Conservation (phyloP, 2,797 vertebrate species). For the Malacoctenus gilli region DNA sequence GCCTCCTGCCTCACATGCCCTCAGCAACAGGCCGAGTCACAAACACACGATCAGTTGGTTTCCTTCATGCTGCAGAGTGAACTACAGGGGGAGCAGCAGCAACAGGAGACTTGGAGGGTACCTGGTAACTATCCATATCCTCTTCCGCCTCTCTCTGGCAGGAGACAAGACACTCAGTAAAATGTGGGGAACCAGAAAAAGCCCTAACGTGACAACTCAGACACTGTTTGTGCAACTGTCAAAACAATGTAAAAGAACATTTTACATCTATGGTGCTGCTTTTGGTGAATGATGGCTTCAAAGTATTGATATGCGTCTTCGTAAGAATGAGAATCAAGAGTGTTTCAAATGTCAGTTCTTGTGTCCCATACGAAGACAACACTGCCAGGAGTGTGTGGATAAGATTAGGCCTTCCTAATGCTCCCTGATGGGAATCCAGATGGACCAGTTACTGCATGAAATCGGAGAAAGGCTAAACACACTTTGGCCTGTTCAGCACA, state of each 20-base stretch:
- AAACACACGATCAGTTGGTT: slow-evolving; percentile 79
- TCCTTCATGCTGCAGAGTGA: slow-evolving; percentile 86
- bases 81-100: slow-evolving; percentile 79
- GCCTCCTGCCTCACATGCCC: slow-evolving; percentile 54
- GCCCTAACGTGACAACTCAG: slow-evolving; percentile 26
- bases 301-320: neutral
- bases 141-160: slow-evolving; percentile 94
- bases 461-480: slow-evolving; percentile 27
- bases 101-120: slow-evolving; percentile 82
- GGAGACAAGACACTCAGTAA: slow-evolving; percentile 91
- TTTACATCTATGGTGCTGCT: neutral
- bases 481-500: slow-evolving; percentile 35
- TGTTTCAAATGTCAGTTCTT: no score
- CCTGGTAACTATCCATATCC: slow-evolving; percentile 99
- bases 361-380: slow-evolving; percentile 4
- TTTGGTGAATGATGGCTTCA: no score
- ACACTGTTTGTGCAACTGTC: slow-evolving; percentile 2
- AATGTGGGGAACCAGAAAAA: slow-evolving; percentile 71
- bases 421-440: slow-evolving; percentile 38
- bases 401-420: slow-evolving; percentile 31
- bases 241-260: neutral
- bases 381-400: slow-evolving; percentile 22
- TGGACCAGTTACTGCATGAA: slow-evolving; percentile 32
- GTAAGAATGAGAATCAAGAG: neutral
- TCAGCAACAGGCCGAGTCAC: slow-evolving; percentile 53